A percentile compares a stretch with the other conserved stretches of the same genome.
Evolutionary conservation across 2,797 vertebrate species (phyloP).

Genomic region (Chrosomus eos): DNA sequence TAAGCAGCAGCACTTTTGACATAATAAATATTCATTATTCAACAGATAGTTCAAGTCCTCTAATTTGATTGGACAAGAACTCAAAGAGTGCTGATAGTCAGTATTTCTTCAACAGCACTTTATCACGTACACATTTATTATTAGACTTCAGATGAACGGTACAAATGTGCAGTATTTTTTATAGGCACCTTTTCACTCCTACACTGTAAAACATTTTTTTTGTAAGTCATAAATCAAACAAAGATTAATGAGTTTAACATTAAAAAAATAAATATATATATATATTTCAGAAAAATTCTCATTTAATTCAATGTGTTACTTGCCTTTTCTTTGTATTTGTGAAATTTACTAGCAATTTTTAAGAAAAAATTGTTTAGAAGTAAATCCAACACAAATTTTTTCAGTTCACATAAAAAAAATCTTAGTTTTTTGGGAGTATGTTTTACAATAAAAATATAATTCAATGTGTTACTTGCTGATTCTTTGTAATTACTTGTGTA

Average conservation of each 20-base stretch:
- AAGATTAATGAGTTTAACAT: neutral
- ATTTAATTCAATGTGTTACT: neutral
- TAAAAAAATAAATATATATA: no score
- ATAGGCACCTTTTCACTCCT: no score
- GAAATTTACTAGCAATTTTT: no score
- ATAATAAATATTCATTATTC: conserved; percentile 3
- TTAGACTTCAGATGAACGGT: neutral
- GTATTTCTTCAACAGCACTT: neutral
- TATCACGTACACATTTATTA: neutral
- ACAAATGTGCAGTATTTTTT: neutral
- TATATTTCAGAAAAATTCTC: neutral
- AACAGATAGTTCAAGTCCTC: neutral
- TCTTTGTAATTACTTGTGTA: no score
- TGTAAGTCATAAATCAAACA: neutral
- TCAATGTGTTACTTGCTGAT: neutral
- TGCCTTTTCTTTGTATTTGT: neutral
- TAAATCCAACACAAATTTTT: neutral
- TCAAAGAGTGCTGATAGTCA: neutral
- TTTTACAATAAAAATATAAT: neutral
- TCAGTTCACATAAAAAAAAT: no score
- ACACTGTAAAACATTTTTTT: neutral
- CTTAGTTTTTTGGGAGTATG: no score
- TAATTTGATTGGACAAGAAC: neutral
- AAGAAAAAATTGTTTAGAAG: neutral
- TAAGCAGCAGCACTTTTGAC: neutral